phyloP scores from a whole-genome alignment of 2,113 vertebrate genomes.

The Cervus canadensis region DNA sequence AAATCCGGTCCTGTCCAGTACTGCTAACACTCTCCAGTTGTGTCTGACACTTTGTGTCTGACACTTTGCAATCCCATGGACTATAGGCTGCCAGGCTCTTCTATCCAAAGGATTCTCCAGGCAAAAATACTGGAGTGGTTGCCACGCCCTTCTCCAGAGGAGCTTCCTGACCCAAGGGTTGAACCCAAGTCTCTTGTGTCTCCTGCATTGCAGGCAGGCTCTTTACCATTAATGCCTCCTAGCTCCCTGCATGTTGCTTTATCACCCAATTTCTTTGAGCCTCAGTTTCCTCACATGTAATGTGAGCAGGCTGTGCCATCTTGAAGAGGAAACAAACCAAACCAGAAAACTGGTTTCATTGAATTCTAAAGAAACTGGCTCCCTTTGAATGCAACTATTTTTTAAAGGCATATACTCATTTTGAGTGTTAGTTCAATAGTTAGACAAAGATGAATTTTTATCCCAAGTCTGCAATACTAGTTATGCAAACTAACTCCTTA shows the following conservation, averaged over 20 bases:
- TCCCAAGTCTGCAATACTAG: neutral
- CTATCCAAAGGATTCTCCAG: neutral
- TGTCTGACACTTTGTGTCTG: neutral
- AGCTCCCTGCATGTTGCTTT: too few species aligned
- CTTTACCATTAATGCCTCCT: neutral
- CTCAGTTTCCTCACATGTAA: neutral
- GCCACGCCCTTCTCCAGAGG: neutral
- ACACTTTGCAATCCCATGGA: neutral
- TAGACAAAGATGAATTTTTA: neutral
- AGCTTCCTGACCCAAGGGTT: neutral
- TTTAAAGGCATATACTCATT: neutral
- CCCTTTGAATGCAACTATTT: neutral
- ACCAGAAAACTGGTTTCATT: neutral
- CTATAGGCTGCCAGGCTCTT: neutral
- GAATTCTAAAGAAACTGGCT: neutral
- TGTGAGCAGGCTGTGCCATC: neutral
- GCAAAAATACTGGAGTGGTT: neutral
- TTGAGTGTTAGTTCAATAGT: neutral
- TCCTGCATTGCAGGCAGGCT: neutral
- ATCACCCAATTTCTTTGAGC: neutral
- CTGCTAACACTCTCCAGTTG: neutral
- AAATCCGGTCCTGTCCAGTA: neutral
- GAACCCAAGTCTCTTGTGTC: neutral
- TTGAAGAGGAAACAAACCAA: neutral
- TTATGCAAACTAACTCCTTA: neutral